These are phyloP conservation scores for Zosterops borbonicus DNA, from an alignment of 2,113 vertebrate species.

Conservation along the genomic window DNA sequence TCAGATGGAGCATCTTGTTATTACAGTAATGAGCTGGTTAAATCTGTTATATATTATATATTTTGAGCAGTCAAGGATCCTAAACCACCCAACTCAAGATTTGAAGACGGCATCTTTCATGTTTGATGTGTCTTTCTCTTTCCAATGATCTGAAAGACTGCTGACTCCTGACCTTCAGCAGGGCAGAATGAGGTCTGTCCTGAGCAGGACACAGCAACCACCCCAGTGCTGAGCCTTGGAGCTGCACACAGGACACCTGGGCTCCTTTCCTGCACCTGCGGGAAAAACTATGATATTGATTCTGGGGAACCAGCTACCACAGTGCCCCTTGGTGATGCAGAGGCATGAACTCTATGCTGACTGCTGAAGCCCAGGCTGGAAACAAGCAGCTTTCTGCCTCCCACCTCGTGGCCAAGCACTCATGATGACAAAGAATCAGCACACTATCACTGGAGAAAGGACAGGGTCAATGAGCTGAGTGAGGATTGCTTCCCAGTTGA, in stretches of 20 bases:
- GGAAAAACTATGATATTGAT: not conserved
- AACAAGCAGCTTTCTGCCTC: not conserved
- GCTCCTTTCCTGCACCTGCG: not conserved
- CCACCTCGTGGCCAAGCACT: accelerated
- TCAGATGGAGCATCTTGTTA: not conserved
- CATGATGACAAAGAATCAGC: not conserved
- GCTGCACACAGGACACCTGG: not conserved
- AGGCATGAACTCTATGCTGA: not conserved
- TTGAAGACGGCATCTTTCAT: not conserved
- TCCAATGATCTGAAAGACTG: not conserved
- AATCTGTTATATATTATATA: not conserved
- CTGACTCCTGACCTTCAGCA: not conserved
- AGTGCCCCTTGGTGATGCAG: no score
- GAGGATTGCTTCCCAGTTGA: not conserved
- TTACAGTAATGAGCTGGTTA: not conserved
- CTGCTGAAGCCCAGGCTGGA: not conserved
- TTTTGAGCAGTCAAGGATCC: not conserved
- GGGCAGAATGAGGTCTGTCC: not conserved
- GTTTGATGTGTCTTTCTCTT: not conserved
- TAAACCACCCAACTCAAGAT: not conserved
- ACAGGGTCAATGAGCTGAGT: not conserved
- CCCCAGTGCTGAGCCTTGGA: accelerated
- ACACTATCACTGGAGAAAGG: not conserved
- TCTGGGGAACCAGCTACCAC: not conserved
- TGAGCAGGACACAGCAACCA: not conserved